Percentiles rank a stretch among this genome's conserved stretches.
Evolutionary conservation across 2,113 vertebrate genomes (phyloP).

Genomic region (Cnemophilus loriae): DNA sequence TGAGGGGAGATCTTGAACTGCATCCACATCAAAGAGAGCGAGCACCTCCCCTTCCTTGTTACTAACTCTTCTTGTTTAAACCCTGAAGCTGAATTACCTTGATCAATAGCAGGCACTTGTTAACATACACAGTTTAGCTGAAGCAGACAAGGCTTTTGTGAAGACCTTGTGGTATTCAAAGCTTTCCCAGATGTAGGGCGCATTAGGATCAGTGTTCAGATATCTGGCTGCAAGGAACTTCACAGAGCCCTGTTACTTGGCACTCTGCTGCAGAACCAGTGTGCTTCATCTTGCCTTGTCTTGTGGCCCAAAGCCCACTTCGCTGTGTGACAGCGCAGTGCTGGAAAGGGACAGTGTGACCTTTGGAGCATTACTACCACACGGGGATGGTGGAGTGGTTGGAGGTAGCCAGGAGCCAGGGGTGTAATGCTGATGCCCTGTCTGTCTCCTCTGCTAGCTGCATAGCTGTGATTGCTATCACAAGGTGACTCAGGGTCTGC

Average conservation of each 20-base stretch:
- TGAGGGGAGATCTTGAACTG: background rate
- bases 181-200: background rate
- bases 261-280: background rate
- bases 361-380: background rate
- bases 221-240: background rate
- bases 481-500: background rate
- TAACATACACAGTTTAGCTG: constrained; percentile 36
- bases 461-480: background rate
- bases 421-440: background rate
- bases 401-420: constrained; percentile 6
- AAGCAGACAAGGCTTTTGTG: constrained; percentile 9
- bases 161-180: constrained; percentile 1
- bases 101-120: constrained; percentile 35
- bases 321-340: background rate
- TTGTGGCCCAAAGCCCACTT: background rate
- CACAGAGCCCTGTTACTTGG: background rate
- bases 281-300: background rate
- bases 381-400: background rate
- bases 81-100: constrained; percentile 23
- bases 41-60: background rate
- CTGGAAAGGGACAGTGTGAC: background rate
- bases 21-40: background rate
- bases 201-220: constrained; percentile 14
- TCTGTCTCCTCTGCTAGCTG: background rate
- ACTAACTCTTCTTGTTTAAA: background rate